Conservation (phyloP, 2,888 invertebrate genomes). For the Craniophora ligustri region DNA sequence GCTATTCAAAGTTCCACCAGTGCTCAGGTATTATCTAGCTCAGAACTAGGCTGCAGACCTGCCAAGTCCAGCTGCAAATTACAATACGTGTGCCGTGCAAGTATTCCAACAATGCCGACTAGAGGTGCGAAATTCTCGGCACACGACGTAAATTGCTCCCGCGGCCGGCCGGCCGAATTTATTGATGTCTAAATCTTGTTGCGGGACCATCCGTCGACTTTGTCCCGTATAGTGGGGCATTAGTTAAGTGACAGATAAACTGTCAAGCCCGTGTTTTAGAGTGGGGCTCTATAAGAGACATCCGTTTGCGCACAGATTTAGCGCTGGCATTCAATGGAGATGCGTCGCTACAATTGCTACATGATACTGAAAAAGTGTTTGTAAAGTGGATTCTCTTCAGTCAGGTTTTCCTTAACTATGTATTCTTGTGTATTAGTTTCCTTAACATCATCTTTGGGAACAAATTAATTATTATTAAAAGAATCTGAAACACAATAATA, state of each 20-base stretch:
- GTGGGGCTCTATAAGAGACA: not conserved
- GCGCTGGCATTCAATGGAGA: not conserved
- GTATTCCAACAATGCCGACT: constrained; percentile 36
- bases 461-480: no score
- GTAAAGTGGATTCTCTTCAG: no score
- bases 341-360: not conserved
- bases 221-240: constrained; percentile 30
- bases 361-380: not conserved
- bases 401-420: no score
- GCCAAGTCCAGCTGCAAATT: not conserved
- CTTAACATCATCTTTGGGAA: no score
- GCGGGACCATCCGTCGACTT: constrained; percentile 49
- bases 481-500: no score
- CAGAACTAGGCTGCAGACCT: not conserved
- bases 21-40: not conserved
- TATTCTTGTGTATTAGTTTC: no score
- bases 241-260: constrained; percentile 33
- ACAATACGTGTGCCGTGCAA: constrained; percentile 15
- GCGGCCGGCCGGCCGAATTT: constrained; percentile 48
- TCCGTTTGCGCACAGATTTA: not conserved
- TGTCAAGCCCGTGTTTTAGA: not conserved
- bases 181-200: constrained; percentile 57
- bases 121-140: constrained; percentile 51
- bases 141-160: constrained; percentile 47
- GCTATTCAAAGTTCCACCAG: not conserved